Evolutionary conservation across 2,888 invertebrate species (phyloP), one percentile per base, ranked within the genome.

Genomic region (Xestoiulus laeticollis): DNA sequence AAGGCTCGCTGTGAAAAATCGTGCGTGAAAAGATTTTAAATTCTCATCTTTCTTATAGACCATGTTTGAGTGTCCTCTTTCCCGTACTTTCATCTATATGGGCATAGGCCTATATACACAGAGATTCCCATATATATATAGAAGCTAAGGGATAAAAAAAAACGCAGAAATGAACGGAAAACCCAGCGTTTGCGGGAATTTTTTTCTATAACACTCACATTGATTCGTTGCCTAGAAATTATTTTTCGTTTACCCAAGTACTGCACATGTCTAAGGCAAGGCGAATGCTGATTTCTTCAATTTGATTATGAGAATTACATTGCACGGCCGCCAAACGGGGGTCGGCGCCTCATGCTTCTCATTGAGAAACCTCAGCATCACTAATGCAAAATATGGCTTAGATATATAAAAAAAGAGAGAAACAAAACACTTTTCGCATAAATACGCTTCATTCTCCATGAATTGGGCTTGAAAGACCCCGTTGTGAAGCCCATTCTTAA

Each of bases 11-110:
- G 85, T 85, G 85, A 85, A 85, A 85, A 85, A 85, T 85, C 85
- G 85, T 85, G 85, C 85, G 85, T 85, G 85, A 85, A 85, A 85
- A 85, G 85, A 85, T 85, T 85, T 85, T 85, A 85, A 85, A 85
- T 85, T 85, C 85, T 85, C 85, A 85, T 85, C 85, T 85, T 44
- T 78, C 78, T 78, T 78, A 78, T 78, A 78, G 78, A 78, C 78
- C 38, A 85, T 38, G 43, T 85, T 85, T 85, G 85, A 85, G 85
- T 85, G 85, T 85, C 85, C 85, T 85, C 43, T 85, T 85, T 85
- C 44, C 26, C 44, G 38, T 43, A 38, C 44, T 44, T 85, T 85
- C 38, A 43, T n/a, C n/a, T 38, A 38, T 43, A 85, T 44, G 38
- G 12, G 30, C n/a, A 14, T 22, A 85, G 43, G 85, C 85, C 43